A percentile compares a stretch with the other conserved stretches of the same genome.
Evolutionary conservation across 2,113 vertebrate species (phyloP).

Genomic region (Crotalus horridus): DNA sequence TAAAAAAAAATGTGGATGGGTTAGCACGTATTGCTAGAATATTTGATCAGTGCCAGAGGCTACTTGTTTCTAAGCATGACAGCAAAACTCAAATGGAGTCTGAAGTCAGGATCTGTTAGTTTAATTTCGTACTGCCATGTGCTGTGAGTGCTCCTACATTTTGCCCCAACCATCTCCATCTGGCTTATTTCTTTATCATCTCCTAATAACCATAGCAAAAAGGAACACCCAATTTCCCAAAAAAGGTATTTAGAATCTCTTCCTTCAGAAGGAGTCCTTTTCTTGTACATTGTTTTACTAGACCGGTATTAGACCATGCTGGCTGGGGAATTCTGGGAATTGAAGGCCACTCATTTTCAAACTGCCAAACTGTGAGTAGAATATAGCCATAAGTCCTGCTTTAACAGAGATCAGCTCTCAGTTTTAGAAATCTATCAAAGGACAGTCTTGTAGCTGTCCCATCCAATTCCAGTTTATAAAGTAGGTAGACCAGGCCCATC

Average conservation of each 20-base stretch:
- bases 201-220: neutral
- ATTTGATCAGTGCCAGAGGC: conserved; percentile 42
- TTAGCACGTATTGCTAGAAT: conserved; percentile 51
- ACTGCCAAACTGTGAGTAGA: neutral
- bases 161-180: conserved; percentile 47
- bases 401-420: neutral
- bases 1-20: conserved; percentile 30
- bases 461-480: neutral
- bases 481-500: neutral
- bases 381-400: neutral
- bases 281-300: neutral
- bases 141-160: conserved; percentile 64
- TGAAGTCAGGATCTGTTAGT: conserved; percentile 65
- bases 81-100: conserved; percentile 38
- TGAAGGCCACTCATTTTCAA: neutral
- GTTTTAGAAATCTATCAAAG: neutral
- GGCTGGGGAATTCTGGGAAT: neutral
- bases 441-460: neutral
- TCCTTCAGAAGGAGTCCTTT: neutral
- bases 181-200: conserved; percentile 55
- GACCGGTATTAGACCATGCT: neutral
- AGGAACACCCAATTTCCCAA: conserved; percentile 43
- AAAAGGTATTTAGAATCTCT: neutral
- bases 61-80: conserved; percentile 49
- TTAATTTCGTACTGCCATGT: conserved; percentile 77